Evolutionary conservation across 2,888 invertebrate genomes (phyloP), one percentile per base, ranked within the genome.

Genomic region (Hipparchia semele): DNA sequence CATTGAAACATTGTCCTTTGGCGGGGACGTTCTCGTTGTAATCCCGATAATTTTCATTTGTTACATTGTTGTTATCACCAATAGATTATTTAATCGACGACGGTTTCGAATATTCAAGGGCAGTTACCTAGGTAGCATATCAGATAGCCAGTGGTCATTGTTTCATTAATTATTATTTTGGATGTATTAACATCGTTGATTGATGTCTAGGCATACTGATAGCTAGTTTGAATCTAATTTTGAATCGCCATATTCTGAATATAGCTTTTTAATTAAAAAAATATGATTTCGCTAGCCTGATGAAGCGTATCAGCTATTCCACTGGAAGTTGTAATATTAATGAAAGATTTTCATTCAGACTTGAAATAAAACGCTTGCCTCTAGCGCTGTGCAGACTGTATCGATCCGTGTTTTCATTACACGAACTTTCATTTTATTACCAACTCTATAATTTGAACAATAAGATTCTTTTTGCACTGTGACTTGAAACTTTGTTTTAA

Each of bases 371-470:
- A 59, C 23, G 58, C 46, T 10, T 68, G 49, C 58, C 67, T 58
- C 39, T 6, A 7, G 56, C 68, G 59, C 12, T 7, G 46, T 68
- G 68, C 68, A 68, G 68, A 68, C 68, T 49, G 69, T 73, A 70
- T 73, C 59, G 73, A 73, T 73, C 73, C 70, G 45, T 10, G 46
- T 54, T 59, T 66, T 51, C 23, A 66, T 45, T 49, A 71, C 23
- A 71, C 46, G 9, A 45, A 53, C 9, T 12, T n/a, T 54, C 64
- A 59, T 58, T 72, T 13, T 49, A 10, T 23, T 33, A 46, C 49
- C 45, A 58, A 56, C 56, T 56, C 64, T 70, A 53, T 58, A 0
- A 0, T n/a, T 23, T n/a, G 4, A 59, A 70, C 10, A 33, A 58
- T 70, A 70, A 56, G 49, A 58, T 70, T 46, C 56, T 45, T 64